Evolutionary conservation across 1,140 invertebrate species (phyloP), one percentile per base, ranked within the genome.

Genomic region (Vanessa tameamea): DNA sequence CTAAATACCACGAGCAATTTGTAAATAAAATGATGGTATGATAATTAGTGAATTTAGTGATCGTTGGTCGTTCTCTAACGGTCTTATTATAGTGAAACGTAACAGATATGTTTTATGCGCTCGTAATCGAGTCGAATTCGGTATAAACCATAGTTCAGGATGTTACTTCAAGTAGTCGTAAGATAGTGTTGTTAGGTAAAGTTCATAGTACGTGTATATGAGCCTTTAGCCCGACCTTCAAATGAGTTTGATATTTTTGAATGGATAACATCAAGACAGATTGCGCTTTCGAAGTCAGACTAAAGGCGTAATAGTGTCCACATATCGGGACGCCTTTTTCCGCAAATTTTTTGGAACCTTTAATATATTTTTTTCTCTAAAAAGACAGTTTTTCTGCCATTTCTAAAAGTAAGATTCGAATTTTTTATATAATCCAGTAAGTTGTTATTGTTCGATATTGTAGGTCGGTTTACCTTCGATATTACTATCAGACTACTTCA

Each of bases 371-470:
- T 81, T 77, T 79, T 66, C 73, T 68, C 72, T 53, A 55, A 64
- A 75, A 75, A 80, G 51, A 76, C 47, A 73, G 67, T 81, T 84
- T 81, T 86, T 85, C 79, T 78, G 80, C 82, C 80, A 78, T 83
- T 80, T 87, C 66, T 80, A 77, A 81, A 64, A 43, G 50, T 85
- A 84, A 84, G 76, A 67, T 85, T 85, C 75, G 77, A 83, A 72
- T 85, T 88, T 89, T 89, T 86, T 87, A 86, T 85, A 86, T 87
- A 83, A 83, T 81, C 80, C 78, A 79, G 57, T 82, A 82, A 77
- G 79, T 85, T 88, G 87, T 91, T 89, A 86, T 85, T 83, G 82
- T 87, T 89, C 82, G 55, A 83, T 83, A 84, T 84, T 84, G 78
- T 86, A 79, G 79, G 80, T 78, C 69, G 73, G 64, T 72, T 64